Base-by-base conservation (phyloP, 2,113 vertebrate species). In the Zeus faber region DNA sequence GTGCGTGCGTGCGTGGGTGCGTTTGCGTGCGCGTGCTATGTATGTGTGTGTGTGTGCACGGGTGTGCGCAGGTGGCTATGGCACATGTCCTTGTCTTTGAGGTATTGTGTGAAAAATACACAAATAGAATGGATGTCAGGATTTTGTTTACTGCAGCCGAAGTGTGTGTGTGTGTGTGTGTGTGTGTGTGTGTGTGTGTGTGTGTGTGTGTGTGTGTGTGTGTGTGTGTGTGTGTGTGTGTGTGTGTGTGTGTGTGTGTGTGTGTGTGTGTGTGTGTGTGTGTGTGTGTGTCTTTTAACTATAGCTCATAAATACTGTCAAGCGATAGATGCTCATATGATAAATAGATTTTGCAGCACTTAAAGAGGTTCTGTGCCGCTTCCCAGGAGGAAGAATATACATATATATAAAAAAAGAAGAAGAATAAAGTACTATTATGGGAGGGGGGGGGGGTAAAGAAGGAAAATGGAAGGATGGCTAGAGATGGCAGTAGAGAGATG, bases 331-430 rank as follows among this genome's bases (percentile, higher is more conserved):
- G 70, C 69, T n/a, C n/a, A 65, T 67, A 73, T 78, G 84, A 86
- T 84, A 76, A 83, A 81, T 85, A 82, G 76, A 82, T 80, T 78
- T 82, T 78, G 71, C 76, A 77, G 74, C 77, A 76, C 76, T 84
- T 82, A 75, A 79, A 86, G 69, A 47, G 81, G 82, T 88, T 88
- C 85, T 82, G 77, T 84, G 84, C 76, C 84, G 80, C 84, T 81
- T 86, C 84, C 84, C 85, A 53, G 44, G 81, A 85, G 84, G 40
- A 26, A 23, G 43, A n/a, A 25, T 9, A 44, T n/a, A n/a, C n/a
- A n/a, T n/a, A n/a, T n/a, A n/a, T n/a, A n/a, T n/a, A n/a, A n/a
- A n/a, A n/a, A n/a, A n/a, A n/a, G n/a, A n/a, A 27, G 51, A 54
- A 65, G 70, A 63, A 61, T 66, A 72, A 58, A 49, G 65, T 27